These are phyloP conservation scores for Hemicordylus capensis DNA, from an alignment of 2,113 vertebrate species.

Conservation along the genomic window DNA sequence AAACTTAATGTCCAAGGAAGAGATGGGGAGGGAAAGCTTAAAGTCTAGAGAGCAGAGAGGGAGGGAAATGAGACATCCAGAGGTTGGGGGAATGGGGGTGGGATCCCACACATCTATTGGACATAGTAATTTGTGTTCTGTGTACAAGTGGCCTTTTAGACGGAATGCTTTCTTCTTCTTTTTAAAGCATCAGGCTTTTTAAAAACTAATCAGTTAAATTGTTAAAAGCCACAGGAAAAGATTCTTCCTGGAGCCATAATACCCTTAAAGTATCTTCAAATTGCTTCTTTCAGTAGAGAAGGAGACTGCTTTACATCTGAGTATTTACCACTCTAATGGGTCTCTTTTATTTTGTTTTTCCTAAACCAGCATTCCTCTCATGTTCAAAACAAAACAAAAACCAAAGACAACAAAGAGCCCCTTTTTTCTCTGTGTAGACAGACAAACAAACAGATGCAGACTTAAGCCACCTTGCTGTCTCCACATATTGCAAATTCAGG, in stretches of 20 bases:
- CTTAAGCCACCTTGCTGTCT: not conserved
- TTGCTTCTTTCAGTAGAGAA: not conserved
- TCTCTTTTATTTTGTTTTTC: not conserved
- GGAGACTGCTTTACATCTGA: not conserved
- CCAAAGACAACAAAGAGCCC: too few relatives aligned
- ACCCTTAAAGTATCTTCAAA: conserved; percentile 6
- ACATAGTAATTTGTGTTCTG: not conserved
- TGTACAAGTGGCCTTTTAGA: conserved; percentile 22
- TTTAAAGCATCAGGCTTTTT: not conserved
- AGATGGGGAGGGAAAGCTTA: not conserved
- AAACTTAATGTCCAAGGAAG: not conserved
- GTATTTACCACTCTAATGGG: not conserved
- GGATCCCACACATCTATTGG: not conserved
- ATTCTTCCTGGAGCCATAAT: conserved; percentile 3
- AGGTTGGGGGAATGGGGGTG: not conserved
- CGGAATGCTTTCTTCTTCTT: not conserved
- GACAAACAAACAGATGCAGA: not conserved
- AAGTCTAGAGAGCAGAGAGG: not conserved
- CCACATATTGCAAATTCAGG: not conserved
- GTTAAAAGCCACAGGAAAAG: conserved; percentile 19
- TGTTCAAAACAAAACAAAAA: not conserved
- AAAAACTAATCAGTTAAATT: conserved; percentile 31
- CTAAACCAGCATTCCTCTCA: not conserved
- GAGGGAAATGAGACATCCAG: too few relatives aligned
- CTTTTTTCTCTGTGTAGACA: too few relatives aligned